These are phyloP conservation scores for Hydraecia micacea DNA, from an alignment of 2,888 invertebrate species.

Conservation along the genomic window DNA sequence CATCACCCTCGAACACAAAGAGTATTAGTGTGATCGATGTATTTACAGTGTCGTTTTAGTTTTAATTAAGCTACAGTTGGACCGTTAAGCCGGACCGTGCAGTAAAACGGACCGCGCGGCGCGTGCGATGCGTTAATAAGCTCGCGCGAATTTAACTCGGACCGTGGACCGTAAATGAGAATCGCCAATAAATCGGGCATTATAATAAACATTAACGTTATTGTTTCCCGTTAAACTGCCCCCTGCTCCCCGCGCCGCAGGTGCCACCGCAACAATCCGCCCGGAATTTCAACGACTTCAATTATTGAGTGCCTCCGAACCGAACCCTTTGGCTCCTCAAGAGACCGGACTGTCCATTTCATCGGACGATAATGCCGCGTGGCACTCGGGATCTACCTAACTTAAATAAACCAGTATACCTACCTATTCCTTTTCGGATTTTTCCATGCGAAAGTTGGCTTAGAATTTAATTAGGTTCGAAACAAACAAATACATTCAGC, in stretches of 20 bases:
- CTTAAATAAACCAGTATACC: constrained; percentile 82
- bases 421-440: constrained; percentile 73
- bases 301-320: constrained; percentile 89
- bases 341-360: constrained; percentile 88
- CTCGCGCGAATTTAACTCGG: constrained; percentile 81
- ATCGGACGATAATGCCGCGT: constrained; percentile 83
- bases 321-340: constrained; percentile 87
- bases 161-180: constrained; percentile 84
- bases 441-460: constrained; percentile 64
- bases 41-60: constrained; percentile 86
- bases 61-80: constrained; percentile 85
- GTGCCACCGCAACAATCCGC: constrained; percentile 86
- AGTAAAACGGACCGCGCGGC: constrained; percentile 81
- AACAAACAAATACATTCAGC: constrained; percentile 47
- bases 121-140: constrained; percentile 83
- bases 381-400: constrained; percentile 79
- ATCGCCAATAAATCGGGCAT: constrained; percentile 88
- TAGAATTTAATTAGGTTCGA: constrained; percentile 73
- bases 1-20: constrained; percentile 76
- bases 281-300: constrained; percentile 89
- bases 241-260: constrained; percentile 72
- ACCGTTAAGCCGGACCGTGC: constrained; percentile 81
- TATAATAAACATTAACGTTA: constrained; percentile 89
- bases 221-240: constrained; percentile 84
- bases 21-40: constrained; percentile 80